Evolutionary conservation across 2,797 vertebrate genomes (phyloP).

Genomic region (Chromis chromis): DNA sequence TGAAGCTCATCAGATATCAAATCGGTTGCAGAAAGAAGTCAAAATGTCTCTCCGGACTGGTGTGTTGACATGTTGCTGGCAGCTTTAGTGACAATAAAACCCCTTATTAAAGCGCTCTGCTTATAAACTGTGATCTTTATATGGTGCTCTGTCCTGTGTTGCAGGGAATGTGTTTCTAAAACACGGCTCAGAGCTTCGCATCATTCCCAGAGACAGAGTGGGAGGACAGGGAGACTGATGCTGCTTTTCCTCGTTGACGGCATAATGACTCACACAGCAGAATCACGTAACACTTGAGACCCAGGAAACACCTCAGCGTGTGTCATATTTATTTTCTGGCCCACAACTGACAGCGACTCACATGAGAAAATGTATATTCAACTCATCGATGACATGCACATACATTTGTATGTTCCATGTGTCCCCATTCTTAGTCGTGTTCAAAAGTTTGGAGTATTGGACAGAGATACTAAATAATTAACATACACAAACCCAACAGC

Average conservation of each 20-base stretch:
- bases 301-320: constrained; percentile 69
- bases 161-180: constrained; percentile 98
- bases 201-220: constrained; percentile 98
- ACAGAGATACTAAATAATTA: constrained; percentile 26
- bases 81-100: constrained; percentile 11
- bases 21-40: too few species aligned
- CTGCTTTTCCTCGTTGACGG: constrained; percentile 45
- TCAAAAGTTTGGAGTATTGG: constrained; percentile 26
- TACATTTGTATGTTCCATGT: constrained; percentile 13
- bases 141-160: constrained; percentile 45
- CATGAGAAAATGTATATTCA: constrained; percentile 47
- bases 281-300: constrained; percentile 57
- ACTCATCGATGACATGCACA: constrained; percentile 29
- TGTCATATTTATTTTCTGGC: constrained; percentile 77
- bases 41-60: neutral
- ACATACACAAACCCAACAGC: constrained; percentile 13
- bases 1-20: neutral
- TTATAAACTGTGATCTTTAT: constrained; percentile 36
- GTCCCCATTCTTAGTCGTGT: constrained; percentile 1
- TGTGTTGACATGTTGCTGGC: constrained; percentile 6
- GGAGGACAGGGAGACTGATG: constrained; percentile 81
- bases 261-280: constrained; percentile 70
- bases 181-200: constrained; percentile 95
- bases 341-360: constrained; percentile 63
- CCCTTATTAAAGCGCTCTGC: constrained; percentile 1